phyloP scores from a whole-genome alignment of 1,140 invertebrate species.

The Grapholita molesta region DNA sequence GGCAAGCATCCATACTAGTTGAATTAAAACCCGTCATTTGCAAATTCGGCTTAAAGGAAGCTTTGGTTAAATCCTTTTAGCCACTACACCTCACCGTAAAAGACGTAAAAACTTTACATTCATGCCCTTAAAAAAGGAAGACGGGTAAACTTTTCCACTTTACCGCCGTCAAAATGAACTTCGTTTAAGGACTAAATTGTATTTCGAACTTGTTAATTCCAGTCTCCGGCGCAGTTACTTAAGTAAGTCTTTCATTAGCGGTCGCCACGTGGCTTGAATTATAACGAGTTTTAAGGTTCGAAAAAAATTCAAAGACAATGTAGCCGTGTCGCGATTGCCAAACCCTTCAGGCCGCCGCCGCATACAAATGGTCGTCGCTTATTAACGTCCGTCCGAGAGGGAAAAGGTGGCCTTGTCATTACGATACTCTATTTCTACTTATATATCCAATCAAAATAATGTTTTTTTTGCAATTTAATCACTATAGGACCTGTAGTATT shows the following conservation, averaged over 20 bases:
- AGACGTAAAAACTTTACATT: conserved; percentile 56
- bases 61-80: conserved; percentile 30
- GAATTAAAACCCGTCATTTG: neutral
- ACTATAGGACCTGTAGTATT: too few species aligned
- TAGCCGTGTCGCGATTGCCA: conserved; percentile 31
- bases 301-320: conserved; percentile 60
- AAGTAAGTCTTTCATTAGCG: conserved; percentile 75
- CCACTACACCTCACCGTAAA: conserved; percentile 46
- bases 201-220: conserved; percentile 74
- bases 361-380: conserved; percentile 26
- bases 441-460: too few species aligned
- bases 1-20: conserved; percentile 2
- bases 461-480: too few species aligned
- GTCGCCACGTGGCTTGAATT: conserved; percentile 66
- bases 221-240: conserved; percentile 63
- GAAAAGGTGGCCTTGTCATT: neutral
- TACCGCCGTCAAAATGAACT: conserved; percentile 61
- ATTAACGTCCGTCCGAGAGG: neutral
- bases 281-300: conserved; percentile 54
- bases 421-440: neutral
- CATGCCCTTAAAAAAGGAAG: conserved; percentile 47
- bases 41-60: neutral
- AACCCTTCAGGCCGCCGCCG: conserved; percentile 32
- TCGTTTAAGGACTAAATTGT: conserved; percentile 52
- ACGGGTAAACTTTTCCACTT: conserved; percentile 66